A percentile compares a stretch with the other conserved stretches of the same genome.
Conservation (phyloP, 35 echinoderm and acorn worm species). For the Apostichopus parvimensis region DNA sequence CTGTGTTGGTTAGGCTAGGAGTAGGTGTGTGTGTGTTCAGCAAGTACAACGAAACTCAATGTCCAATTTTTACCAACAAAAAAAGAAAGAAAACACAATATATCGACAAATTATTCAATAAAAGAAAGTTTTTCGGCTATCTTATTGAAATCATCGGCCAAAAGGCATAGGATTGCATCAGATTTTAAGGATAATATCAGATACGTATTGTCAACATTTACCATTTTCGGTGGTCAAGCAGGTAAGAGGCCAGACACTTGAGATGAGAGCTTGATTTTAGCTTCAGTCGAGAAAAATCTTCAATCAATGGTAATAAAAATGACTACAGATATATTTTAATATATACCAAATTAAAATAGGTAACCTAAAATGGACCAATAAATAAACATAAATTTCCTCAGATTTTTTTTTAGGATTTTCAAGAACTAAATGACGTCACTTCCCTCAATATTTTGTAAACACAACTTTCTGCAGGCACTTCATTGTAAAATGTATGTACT, state of each 20-base stretch:
- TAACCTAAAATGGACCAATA: too few species aligned
- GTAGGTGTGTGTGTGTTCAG: slow-evolving; percentile 5
- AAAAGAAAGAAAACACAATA: not conserved
- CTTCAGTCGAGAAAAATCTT: not conserved
- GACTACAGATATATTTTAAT: too few species aligned
- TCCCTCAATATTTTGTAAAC: slow-evolving; percentile 13
- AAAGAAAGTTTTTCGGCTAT: not conserved
- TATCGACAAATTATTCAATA: not conserved
- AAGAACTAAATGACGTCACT: not conserved
- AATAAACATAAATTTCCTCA: not conserved
- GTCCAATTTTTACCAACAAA: not conserved
- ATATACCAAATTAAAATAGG: too few species aligned
- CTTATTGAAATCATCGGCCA: not conserved
- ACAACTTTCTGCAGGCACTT: not conserved
- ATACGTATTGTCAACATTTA: not conserved
- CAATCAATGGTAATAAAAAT: not conserved
- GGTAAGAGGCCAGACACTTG: slow-evolving; percentile 25
- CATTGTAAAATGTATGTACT: not conserved
- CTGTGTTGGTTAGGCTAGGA: not conserved
- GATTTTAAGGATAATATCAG: not conserved
- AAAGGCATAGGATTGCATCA: not conserved
- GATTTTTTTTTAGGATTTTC: not conserved
- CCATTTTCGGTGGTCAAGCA: slow-evolving; percentile 28
- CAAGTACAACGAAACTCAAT: not conserved
- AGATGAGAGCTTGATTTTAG: not conserved